Conservation (phyloP, 2,797 vertebrate genomes). For the Acipenser oxyrinchus region DNA sequence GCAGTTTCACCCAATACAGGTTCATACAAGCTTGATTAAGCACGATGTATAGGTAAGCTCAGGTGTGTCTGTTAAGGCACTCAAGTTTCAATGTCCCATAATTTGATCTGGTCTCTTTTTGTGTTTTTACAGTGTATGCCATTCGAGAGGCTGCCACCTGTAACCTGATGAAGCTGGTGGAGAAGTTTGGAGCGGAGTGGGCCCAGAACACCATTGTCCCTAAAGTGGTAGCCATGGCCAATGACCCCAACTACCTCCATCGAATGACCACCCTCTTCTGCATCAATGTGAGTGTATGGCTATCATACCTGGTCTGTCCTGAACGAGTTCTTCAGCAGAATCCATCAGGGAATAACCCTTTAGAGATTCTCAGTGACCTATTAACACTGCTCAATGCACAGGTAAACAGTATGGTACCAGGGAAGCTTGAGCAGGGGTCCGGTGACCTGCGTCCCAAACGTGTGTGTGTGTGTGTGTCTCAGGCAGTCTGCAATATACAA, state of each 20-base stretch:
- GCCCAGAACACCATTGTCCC: constrained; percentile 85
- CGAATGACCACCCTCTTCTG: constrained; percentile 91
- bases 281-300: constrained; percentile 71
- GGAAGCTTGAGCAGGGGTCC: no score
- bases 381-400: no score
- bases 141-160: constrained; percentile 82
- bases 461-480: neutral
- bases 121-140: constrained; percentile 64
- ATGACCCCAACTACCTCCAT: constrained; percentile 85
- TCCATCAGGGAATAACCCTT: neutral
- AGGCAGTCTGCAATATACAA: neutral
- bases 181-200: constrained; percentile 87
- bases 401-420: no score
- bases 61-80: neutral
- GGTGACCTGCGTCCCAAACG: no score
- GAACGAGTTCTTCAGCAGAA: neutral
- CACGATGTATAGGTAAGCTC: neutral
- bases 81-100: neutral
- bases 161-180: constrained; percentile 83
- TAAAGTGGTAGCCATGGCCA: constrained; percentile 83
- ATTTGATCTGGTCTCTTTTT: no score
- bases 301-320: neutral
- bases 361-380: no score
- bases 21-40: constrained; percentile 1
- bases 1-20: neutral